A percentile compares a stretch with the other conserved stretches of the same genome.
Conservation (phyloP, 2,888 invertebrate species). For the Drosophila mulleri region DNA sequence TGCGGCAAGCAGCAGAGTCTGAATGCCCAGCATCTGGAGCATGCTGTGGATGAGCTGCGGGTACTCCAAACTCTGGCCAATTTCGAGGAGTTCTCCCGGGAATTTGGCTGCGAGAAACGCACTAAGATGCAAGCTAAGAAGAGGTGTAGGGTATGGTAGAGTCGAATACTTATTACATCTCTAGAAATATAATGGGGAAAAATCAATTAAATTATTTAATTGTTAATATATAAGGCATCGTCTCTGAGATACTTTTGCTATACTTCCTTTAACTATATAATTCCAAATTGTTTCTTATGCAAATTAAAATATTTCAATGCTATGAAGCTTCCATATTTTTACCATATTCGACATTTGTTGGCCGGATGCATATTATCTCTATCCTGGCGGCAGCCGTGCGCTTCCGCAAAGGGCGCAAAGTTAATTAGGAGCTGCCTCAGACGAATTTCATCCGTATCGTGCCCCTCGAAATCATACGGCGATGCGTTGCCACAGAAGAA, state of each 20-base stretch:
- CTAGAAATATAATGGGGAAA: not conserved
- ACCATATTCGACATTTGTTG: conserved; percentile 68
- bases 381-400: conserved; percentile 58
- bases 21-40: conserved; percentile 67
- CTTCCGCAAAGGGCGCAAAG: conserved; percentile 67
- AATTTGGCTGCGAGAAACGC: conserved; percentile 75
- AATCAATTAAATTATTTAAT: too few relatives aligned
- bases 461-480: conserved; percentile 47
- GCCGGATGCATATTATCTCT: conserved; percentile 68
- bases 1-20: conserved; percentile 77
- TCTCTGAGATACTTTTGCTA: not conserved
- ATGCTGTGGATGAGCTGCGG: conserved; percentile 80
- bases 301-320: not conserved
- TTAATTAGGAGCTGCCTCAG: conserved; percentile 67
- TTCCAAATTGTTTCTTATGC: not conserved
- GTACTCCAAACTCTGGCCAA: conserved; percentile 82
- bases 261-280: too few relatives aligned
- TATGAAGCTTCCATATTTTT: too few relatives aligned
- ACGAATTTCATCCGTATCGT: conserved; percentile 77
- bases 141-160: conserved; percentile 77
- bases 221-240: too few relatives aligned
- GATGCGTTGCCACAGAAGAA: conserved; percentile 75
- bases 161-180: not conserved
- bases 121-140: conserved; percentile 80
- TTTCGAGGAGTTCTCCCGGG: conserved; percentile 81